Evolutionary conservation across 2,113 vertebrate species (phyloP).

Genomic region (Zosterops japonicus): DNA sequence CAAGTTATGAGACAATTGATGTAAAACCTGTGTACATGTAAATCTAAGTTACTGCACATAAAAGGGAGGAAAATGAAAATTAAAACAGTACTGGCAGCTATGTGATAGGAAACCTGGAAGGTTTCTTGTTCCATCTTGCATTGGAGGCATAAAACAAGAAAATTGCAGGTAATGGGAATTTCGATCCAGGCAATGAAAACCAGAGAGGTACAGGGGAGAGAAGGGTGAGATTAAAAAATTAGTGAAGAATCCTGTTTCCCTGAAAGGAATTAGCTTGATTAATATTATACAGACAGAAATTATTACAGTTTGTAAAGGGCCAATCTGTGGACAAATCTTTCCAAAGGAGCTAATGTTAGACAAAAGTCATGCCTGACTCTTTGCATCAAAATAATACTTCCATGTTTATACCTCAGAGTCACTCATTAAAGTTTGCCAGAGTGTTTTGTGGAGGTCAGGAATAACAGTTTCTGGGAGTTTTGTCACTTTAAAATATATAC

Average conservation of each 20-base stretch:
- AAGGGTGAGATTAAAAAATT: not conserved
- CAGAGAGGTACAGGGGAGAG: not conserved
- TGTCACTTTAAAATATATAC: not conserved
- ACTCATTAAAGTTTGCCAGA: not conserved
- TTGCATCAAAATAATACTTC: not conserved
- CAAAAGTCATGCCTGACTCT: not conserved
- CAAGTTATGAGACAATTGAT: constrained; percentile 6
- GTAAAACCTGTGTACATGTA: not conserved
- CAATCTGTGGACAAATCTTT: not conserved
- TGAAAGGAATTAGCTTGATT: not conserved
- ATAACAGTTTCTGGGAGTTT: not conserved
- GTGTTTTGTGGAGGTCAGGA: not conserved
- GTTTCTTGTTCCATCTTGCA: not conserved
- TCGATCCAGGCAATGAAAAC: not conserved
- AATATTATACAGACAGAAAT: not conserved
- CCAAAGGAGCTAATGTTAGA: not conserved
- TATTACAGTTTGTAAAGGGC: not conserved
- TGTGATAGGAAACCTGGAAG: not conserved
- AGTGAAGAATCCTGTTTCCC: not conserved
- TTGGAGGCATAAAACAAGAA: not conserved
- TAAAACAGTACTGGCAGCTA: not conserved
- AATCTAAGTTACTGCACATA: not conserved
- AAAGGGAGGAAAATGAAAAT: constrained; percentile 29
- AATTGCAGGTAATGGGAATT: not conserved
- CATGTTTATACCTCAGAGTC: not conserved